phyloP scores from a whole-genome alignment of 1,140 invertebrate genomes.

The Microplitis demolitor region DNA sequence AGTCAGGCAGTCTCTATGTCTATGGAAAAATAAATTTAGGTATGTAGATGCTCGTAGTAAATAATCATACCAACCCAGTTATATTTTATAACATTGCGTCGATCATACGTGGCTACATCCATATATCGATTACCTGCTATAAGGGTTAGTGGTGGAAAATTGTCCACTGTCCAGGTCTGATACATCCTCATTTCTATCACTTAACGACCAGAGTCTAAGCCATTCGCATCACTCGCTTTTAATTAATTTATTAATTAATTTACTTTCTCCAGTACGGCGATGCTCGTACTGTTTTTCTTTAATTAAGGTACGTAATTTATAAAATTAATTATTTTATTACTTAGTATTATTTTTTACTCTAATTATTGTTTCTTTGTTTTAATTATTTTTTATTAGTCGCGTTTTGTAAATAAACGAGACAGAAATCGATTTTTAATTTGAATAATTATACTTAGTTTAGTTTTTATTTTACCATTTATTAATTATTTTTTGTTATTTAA shows the following conservation, averaged over 20 bases:
- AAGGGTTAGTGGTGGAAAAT: constrained; percentile 51
- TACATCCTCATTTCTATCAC: constrained; percentile 38
- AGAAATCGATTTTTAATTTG: too few species aligned
- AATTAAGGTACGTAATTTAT: neutral
- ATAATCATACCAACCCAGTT: neutral
- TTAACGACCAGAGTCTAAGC: constrained; percentile 10
- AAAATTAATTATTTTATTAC: neutral
- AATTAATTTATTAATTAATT: neutral
- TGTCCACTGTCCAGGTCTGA: constrained; percentile 35
- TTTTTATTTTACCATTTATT: too few species aligned
- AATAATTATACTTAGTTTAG: too few species aligned
- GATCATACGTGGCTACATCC: constrained; percentile 50
- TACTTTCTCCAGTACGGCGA: neutral
- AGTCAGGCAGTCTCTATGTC: too few species aligned
- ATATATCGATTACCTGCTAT: constrained; percentile 53
- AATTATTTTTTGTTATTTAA: too few species aligned
- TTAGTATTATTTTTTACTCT: neutral
- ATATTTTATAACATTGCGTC: constrained; percentile 28
- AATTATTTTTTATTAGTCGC: too few species aligned
- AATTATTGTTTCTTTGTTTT: too few species aligned
- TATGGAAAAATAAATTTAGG: neutral
- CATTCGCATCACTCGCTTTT: neutral
- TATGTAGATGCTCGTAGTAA: neutral
- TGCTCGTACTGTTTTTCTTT: too few species aligned
- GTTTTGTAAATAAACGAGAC: too few species aligned